Base-by-base conservation (phyloP, 2,113 vertebrate species). In the Pleuronectes platessa region DNA sequence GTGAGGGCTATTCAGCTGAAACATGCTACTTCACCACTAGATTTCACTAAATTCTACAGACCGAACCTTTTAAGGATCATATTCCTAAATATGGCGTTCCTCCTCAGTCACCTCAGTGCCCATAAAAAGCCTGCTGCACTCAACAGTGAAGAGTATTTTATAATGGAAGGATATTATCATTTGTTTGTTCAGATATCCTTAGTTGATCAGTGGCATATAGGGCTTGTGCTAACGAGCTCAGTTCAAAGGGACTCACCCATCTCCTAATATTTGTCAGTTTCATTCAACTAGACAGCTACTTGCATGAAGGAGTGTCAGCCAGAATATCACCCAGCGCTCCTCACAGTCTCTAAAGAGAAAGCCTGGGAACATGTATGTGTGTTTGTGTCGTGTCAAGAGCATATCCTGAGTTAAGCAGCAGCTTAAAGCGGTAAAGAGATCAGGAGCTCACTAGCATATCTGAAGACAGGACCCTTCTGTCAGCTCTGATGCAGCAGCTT, bases 381-480 rank as follows among this genome's bases (percentile, higher is more conserved):
- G 65, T 47, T 12, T 53, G 75, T 91, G 64, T 60, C 80, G 72
- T 87, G 84, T 84, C 72, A 78, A 76, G 81, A 82, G 73, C 74
- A 47, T 73, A 79, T 85, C 82, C 85, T 91, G 83, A 90, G 90
- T 89, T 93, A 91, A 92, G 88, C 85, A 74, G 70, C 67, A 86
- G 93, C 93, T 95, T 94, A 92, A 82, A 90, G 82, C 68, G 81
- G 75, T 89, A 89, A 93, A 89, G 84, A 84, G 91, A 92, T 93
- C 91, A 91, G 78, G 81, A 85, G 86, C 84, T 88, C 87, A 71
- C 72, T 76, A 76, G 73, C 84, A 83, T 86, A 81, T 83, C 79
- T 79, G 71, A 73, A 76, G 85, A 62, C 85, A 79, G 74, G 85
- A 89, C 82, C 83, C 86, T 86, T 79, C 85, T 81, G 85, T 80